These are phyloP conservation scores for Octonoba sinensis DNA, from an alignment of 2,888 invertebrate genomes.

Conservation along the genomic window DNA sequence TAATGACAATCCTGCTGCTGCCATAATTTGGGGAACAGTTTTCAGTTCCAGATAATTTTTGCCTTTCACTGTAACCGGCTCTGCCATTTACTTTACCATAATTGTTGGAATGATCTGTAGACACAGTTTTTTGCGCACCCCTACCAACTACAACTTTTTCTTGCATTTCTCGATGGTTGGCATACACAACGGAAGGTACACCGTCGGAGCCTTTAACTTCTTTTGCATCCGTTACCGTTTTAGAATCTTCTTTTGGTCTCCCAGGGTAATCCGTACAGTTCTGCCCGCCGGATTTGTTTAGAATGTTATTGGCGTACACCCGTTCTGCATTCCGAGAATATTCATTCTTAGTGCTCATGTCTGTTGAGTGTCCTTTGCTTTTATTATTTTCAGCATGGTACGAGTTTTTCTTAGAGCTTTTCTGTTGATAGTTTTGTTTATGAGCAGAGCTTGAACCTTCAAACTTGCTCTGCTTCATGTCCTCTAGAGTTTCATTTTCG, in stretches of 20 bases:
- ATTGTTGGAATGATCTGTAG: background rate
- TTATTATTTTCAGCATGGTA: background rate
- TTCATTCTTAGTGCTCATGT: background rate
- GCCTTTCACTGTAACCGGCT: constrained; percentile 1
- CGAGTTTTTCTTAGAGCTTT: background rate
- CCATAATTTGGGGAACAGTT: constrained; percentile 12
- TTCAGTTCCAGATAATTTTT: constrained; percentile 11
- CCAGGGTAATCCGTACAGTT: background rate
- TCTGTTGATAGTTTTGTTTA: constrained; percentile 11
- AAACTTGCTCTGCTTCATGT: background rate
- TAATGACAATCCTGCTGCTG: background rate
- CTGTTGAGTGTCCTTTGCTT: background rate
- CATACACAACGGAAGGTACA: background rate
- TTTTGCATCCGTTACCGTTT: background rate
- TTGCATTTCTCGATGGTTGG: constrained; percentile 14
- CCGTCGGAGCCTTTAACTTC: background rate
- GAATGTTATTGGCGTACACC: constrained; percentile 22
- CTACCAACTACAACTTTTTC: background rate
- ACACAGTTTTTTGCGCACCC: constrained; percentile 1
- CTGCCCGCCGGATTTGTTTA: constrained; percentile 2
- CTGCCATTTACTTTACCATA: constrained; percentile 10
- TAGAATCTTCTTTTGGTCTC: background rate
- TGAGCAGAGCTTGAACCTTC: background rate
- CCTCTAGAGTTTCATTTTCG: background rate
- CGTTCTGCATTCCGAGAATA: constrained; percentile 13